Evolutionary conservation across 2,113 vertebrate genomes (phyloP).

Genomic region (Helogale parvula): DNA sequence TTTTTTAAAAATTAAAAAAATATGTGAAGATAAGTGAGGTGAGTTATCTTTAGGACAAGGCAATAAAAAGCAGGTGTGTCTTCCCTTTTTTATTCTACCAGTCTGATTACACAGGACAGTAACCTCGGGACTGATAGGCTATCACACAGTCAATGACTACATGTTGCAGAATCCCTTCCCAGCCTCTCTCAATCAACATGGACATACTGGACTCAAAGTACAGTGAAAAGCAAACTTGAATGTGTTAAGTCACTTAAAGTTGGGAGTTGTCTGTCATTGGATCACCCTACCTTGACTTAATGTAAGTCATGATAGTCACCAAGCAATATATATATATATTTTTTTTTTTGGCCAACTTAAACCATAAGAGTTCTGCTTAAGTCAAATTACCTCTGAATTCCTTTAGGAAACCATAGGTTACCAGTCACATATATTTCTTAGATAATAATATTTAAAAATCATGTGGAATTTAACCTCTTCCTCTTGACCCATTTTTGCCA

Average conservation of each 20-base stretch:
- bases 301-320: not conserved
- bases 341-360: not conserved
- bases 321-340: too few species aligned
- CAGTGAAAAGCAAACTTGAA: not conserved
- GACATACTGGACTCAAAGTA: not conserved
- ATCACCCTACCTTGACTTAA: not conserved
- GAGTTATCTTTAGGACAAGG: not conserved
- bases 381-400: not conserved
- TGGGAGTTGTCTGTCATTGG: not conserved
- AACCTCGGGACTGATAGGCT: not conserved
- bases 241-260: not conserved
- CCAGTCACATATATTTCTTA: not conserved
- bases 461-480: not conserved
- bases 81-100: not conserved
- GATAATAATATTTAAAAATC: not conserved
- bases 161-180: not conserved
- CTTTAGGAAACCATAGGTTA: not conserved
- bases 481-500: not conserved
- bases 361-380: not conserved
- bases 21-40: not conserved
- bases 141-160: not conserved
- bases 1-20: not conserved
- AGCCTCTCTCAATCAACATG: not conserved
- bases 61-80: not conserved
- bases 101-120: not conserved